A percentile compares a stretch with the other conserved stretches of the same genome.
These are phyloP conservation scores for Echinometra lucunter DNA, from an alignment of 53 echinoderm and acorn worm species.

Conservation along the genomic window DNA sequence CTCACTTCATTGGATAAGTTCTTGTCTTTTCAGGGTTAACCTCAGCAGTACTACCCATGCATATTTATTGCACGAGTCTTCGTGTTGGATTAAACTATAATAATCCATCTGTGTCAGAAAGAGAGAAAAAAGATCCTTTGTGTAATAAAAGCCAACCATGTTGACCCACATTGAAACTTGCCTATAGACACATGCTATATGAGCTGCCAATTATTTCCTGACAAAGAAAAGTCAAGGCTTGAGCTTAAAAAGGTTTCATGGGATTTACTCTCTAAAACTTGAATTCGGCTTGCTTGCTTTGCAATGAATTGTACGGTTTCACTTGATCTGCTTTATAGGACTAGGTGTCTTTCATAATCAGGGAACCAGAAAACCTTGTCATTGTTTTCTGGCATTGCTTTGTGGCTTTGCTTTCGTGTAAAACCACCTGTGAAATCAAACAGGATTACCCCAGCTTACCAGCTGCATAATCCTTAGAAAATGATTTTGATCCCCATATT, in stretches of 20 bases:
- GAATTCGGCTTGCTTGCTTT: conserved; percentile 12
- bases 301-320: conserved; percentile 1
- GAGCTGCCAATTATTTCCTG: neutral
- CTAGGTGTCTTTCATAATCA: neutral
- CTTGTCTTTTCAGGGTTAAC: neutral
- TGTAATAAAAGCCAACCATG: conserved; percentile 10
- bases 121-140: neutral
- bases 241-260: neutral
- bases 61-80: neutral
- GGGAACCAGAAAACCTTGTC: conserved; percentile 22
- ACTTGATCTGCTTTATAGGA: neutral
- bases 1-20: too few relatives aligned
- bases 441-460: neutral
- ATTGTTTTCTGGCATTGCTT: neutral
- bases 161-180: conserved; percentile 38
- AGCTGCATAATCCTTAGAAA: too few relatives aligned
- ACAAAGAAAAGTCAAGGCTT: conserved; percentile 10
- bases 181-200: neutral
- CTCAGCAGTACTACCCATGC: neutral
- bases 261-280: neutral
- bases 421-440: neutral
- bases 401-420: neutral
- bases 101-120: conserved; percentile 21
- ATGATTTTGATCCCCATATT: too few relatives aligned
- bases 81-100: neutral